These are phyloP conservation scores for Drosophila antonietae DNA, from an alignment of 2,888 invertebrate species.

Conservation along the genomic window DNA sequence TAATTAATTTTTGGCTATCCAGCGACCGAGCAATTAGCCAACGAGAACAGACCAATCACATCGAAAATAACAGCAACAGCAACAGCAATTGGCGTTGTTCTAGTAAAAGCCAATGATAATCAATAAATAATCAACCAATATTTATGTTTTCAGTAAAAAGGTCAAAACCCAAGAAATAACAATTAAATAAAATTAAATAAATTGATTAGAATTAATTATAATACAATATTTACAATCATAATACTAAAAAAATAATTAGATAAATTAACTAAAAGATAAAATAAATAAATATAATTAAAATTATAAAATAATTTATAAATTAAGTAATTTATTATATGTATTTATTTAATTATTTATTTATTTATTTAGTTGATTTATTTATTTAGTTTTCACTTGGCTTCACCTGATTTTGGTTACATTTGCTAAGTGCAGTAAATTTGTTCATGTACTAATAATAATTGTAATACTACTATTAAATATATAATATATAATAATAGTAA, in stretches of 20 bases:
- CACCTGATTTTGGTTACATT: no score
- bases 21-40: conserved; percentile 68
- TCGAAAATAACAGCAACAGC: conserved; percentile 7
- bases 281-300: no score
- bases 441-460: no score
- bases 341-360: no score
- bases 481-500: no score
- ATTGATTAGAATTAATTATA: not conserved
- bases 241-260: not conserved
- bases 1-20: conserved; percentile 62
- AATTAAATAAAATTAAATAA: not conserved
- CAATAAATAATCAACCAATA: not conserved
- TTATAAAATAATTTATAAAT: no score
- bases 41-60: conserved; percentile 34
- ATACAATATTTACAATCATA: not conserved
- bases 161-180: not conserved
- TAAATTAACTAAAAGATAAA: no score
- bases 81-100: not conserved
- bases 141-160: not conserved
- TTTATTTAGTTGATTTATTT: no score
- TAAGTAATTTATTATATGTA: no score
- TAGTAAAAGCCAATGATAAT: not conserved
- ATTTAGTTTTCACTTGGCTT: no score
- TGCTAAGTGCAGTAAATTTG: no score
- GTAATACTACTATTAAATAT: no score